A percentile compares a stretch with the other conserved stretches of the same genome.
These are phyloP conservation scores for Heliornis fulica DNA, from an alignment of 2,113 vertebrate genomes.

Conservation along the genomic window DNA sequence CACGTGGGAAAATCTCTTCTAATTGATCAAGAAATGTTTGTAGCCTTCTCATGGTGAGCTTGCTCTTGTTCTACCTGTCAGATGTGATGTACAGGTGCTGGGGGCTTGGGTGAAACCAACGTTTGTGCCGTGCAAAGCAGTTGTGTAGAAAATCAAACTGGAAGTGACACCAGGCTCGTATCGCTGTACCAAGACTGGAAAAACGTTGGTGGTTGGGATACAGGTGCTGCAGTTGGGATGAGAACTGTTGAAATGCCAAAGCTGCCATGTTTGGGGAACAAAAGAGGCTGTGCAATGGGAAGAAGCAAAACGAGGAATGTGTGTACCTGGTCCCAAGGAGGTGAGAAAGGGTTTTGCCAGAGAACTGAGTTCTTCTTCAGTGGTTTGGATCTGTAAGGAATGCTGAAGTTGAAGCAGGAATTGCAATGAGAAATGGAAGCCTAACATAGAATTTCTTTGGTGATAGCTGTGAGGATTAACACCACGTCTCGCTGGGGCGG, in stretches of 20 bases:
- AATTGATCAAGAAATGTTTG: not conserved
- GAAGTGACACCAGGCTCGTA: accelerated
- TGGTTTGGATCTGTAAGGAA: not conserved
- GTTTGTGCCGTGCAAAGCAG: not conserved
- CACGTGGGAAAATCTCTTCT: not conserved
- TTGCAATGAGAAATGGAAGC: not conserved
- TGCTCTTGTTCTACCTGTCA: not conserved
- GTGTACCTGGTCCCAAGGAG: accelerated
- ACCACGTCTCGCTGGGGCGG: not conserved
- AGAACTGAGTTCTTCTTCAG: not conserved
- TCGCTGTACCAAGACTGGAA: not conserved
- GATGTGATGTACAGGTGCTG: not conserved
- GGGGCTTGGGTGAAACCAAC: not conserved
- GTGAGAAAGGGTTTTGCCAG: not conserved
- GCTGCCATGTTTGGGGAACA: not conserved
- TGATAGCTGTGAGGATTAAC: not conserved
- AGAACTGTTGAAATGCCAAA: not conserved
- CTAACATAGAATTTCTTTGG: not conserved
- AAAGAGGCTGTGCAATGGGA: not conserved
- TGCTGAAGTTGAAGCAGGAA: not conserved
- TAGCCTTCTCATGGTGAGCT: not conserved
- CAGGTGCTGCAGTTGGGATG: not conserved
- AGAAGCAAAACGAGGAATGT: not conserved
- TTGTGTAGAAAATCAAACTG: not conserved
- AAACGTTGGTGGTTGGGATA: not conserved